A percentile compares a stretch with the other conserved stretches of the same genome.
These are phyloP conservation scores for Danio jaintianensis DNA, from an alignment of 2,797 vertebrate genomes.

Conservation along the genomic window DNA sequence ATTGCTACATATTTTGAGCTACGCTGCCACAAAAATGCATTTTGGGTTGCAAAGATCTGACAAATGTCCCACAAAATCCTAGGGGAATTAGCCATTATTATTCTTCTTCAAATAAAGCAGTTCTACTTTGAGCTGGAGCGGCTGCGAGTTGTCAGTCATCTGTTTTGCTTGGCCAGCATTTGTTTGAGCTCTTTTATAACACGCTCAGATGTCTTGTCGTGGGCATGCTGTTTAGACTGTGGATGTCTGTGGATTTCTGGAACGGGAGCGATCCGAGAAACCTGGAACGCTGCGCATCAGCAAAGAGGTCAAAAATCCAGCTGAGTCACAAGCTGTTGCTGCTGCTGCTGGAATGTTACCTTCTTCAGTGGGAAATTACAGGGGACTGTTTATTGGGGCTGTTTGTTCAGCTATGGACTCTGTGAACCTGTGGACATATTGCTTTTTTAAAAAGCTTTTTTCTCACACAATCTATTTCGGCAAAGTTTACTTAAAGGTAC, in stretches of 20 bases:
- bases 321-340: constrained; percentile 81
- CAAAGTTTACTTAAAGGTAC: too few relatives aligned
- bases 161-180: constrained; percentile 24
- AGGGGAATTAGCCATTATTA: neutral
- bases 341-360: constrained; percentile 65
- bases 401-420: neutral
- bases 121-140: constrained; percentile 22
- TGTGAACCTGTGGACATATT: neutral
- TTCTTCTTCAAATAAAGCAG: constrained; percentile 17
- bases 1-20: too few relatives aligned
- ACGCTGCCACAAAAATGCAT: too few relatives aligned
- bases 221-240: constrained; percentile 19
- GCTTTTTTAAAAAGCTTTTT: neutral
- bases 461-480: too few relatives aligned
- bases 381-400: constrained; percentile 15
- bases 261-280: constrained; percentile 44
- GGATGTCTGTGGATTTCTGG: constrained; percentile 33
- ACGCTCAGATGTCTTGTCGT: neutral
- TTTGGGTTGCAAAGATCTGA: too few relatives aligned
- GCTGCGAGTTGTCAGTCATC: neutral
- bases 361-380: constrained; percentile 63
- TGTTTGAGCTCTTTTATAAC: constrained; percentile 10
- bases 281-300: constrained; percentile 42
- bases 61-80: too few relatives aligned
- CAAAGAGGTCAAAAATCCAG: constrained; percentile 76